Conservation (phyloP, 2,113 vertebrate genomes). For the Atractosteus spatula region DNA sequence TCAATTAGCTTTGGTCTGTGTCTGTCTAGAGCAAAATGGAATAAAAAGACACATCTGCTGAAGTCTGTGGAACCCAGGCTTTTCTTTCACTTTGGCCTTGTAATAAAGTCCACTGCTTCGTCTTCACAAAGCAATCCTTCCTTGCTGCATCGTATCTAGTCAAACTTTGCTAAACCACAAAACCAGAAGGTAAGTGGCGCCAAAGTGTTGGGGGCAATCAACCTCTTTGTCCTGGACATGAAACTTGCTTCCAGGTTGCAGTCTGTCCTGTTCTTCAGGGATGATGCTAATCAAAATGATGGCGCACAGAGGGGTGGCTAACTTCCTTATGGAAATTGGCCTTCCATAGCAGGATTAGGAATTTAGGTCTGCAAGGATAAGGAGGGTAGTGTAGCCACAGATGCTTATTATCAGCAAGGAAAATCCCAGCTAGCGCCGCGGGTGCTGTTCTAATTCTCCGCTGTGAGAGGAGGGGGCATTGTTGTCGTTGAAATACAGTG, state of each 20-base stretch:
- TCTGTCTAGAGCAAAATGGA: no score
- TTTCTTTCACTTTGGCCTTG: no score
- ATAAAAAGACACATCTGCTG: no score
- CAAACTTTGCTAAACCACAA: no score
- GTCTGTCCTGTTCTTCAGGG: background rate
- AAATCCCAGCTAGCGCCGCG: conserved; percentile 6
- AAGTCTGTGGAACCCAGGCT: no score
- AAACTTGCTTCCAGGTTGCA: background rate
- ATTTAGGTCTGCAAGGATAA: conserved; percentile 5
- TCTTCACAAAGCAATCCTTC: background rate
- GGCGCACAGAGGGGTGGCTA: background rate
- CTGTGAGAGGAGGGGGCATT: background rate
- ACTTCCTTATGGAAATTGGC: background rate
- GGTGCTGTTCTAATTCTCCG: background rate
- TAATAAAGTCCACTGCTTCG: no score
- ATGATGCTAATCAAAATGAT: background rate
- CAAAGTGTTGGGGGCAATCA: no score
- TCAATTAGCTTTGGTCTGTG: no score
- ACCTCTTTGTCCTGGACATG: background rate
- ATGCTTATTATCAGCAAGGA: background rate
- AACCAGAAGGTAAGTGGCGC: no score
- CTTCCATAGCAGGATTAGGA: background rate
- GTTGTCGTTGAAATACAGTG: background rate
- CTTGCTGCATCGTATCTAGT: no score
- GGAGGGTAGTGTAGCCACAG: background rate